Percentiles rank a stretch among this genome's conserved stretches.
Evolutionary conservation across 37 sponge, comb jelly and placozoan species (phyloP).

Genomic region (Axinella damicornis): DNA sequence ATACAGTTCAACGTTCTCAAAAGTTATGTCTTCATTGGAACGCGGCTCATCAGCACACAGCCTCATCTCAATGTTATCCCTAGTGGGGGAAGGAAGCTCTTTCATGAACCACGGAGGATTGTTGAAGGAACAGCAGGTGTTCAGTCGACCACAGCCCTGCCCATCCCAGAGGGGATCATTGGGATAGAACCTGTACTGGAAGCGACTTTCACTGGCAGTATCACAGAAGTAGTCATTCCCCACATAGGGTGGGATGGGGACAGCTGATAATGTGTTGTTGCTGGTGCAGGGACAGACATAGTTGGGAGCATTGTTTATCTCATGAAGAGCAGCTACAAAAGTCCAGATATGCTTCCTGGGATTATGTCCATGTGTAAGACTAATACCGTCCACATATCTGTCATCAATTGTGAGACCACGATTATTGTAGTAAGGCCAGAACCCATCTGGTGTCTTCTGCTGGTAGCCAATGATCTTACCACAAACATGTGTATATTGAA

Average conservation of each 20-base stretch:
- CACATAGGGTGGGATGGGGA: not conserved
- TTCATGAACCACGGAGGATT: constrained; percentile 40
- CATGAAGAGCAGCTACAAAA: constrained; percentile 21
- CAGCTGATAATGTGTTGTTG: not conserved
- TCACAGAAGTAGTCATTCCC: constrained; percentile 37
- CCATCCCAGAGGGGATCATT: constrained; percentile 53
- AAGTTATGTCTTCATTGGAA: not conserved
- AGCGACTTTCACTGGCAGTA: constrained; percentile 1
- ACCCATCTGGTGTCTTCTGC: constrained; percentile 20
- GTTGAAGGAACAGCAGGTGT: constrained; percentile 35
- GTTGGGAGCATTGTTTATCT: not conserved
- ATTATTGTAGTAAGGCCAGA: not conserved
- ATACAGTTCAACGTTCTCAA: not conserved
- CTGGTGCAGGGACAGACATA: constrained; percentile 24
- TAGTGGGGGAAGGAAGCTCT: constrained; percentile 5
- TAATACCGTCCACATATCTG: constrained; percentile 34
- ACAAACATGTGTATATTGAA: constrained; percentile 25
- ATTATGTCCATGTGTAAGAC: constrained; percentile 25
- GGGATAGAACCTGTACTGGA: constrained; percentile 8
- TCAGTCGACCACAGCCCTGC: constrained; percentile 20
- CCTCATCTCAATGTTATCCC: constrained; percentile 44
- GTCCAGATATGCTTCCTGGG: constrained; percentile 57
- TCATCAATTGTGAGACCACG: not conserved
- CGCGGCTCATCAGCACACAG: constrained; percentile 22
- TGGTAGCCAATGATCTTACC: constrained; percentile 34